Percentiles rank a stretch among this genome's conserved stretches.
These are phyloP conservation scores for Ovibos moschatus DNA, from an alignment of 2,113 vertebrate genomes.

Conservation along the genomic window DNA sequence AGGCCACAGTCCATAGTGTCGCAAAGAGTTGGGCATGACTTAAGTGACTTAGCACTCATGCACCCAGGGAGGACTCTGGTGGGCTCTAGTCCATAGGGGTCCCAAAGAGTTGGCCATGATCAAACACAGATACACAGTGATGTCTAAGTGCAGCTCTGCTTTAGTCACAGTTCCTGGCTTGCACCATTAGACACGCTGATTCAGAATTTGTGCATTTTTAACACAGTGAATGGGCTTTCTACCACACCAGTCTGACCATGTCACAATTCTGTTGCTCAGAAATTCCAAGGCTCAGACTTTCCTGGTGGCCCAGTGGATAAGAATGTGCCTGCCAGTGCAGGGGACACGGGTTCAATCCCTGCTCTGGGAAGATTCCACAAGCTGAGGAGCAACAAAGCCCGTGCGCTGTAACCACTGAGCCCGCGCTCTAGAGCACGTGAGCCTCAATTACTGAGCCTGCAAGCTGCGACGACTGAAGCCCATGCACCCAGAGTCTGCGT, in stretches of 20 bases:
- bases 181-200: neutral
- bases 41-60: neutral
- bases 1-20: neutral
- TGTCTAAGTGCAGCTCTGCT: neutral
- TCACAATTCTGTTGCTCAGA: neutral
- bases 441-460: neutral
- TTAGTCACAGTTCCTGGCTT: neutral
- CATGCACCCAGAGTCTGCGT: neutral
- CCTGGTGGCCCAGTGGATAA: neutral
- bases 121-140: neutral
- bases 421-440: neutral
- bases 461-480: neutral
- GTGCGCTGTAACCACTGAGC: neutral
- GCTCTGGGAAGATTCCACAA: neutral
- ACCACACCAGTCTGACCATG: neutral
- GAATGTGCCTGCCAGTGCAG: neutral
- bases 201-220: neutral
- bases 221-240: neutral
- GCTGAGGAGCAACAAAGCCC: neutral
- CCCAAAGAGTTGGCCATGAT: neutral
- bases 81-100: neutral
- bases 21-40: neutral
- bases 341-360: neutral
- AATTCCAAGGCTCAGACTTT: neutral
- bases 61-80: neutral